Evolutionary conservation across 2,888 invertebrate species (phyloP), one percentile per base, ranked within the genome.

Genomic region (Panopea generosa): DNA sequence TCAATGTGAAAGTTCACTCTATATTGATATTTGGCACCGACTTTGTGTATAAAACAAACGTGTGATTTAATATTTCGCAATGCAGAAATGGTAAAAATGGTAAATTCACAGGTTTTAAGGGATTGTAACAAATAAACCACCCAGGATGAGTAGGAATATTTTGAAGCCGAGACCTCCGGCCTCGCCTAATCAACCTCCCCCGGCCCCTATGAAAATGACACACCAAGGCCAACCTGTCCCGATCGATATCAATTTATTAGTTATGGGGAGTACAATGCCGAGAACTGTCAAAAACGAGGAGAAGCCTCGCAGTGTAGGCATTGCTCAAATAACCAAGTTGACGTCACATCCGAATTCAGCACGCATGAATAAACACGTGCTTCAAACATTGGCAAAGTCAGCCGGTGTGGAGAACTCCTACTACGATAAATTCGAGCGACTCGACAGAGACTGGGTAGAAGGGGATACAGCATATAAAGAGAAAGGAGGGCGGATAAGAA

Each of bases 121-220:
- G n/a, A n/a, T n/a, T n/a, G n/a, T n/a, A n/a, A n/a, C n/a, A 33
- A 33, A 4, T 33, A 33, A 33, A 33, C 33, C 45, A 45, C 16
- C 4, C 40, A 67, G 27, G 22, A 76, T 76, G 76, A 70, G 70
- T 2, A 38, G 62, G 52, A 63, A 56, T 24, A 56, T 77, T 45
- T 55, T 77, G 20, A 77, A 65, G 45, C 27, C 45, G 45, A 45
- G 72, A 38, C 75, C 72, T 9, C 75, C 68, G 1, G 56, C 76
- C 9, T 80, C 79, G 11, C 79, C 79, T 20, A 80, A 80, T 33
- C 68, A 72, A 43, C 79, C 79, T 6, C 79, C 79, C 18, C 73
- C 61, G 1, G 56, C 72, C 16, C 74, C 74, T 14, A 50, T 65
- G 43, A 79, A 71, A 50, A 38, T 71, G 43, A 59, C 65, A 3